phyloP scores from a whole-genome alignment of 2,888 invertebrate genomes.

The Volucella zonaria region DNA sequence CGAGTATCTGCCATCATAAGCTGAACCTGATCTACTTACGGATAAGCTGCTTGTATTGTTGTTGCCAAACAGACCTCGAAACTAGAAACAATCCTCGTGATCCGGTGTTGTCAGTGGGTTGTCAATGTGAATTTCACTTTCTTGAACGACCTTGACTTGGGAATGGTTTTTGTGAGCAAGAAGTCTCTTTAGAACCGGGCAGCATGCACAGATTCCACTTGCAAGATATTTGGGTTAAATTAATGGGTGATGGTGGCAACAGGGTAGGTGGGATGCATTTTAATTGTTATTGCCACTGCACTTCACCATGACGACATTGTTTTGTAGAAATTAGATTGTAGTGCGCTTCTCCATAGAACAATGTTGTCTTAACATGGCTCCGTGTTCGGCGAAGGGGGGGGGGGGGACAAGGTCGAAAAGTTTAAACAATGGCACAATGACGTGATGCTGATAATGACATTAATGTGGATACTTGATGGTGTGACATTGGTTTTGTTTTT shows the following conservation, averaged over 20 bases:
- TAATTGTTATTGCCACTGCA: conserved; percentile 45
- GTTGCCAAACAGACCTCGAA: conserved; percentile 26
- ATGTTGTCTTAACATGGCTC: no score
- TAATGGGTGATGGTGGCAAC: background rate
- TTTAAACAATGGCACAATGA: background rate
- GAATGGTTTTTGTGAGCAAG: background rate
- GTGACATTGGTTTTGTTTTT: no score
- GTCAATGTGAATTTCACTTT: conserved; percentile 34
- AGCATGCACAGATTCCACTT: conserved; percentile 12
- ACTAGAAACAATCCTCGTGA: conserved; percentile 58
- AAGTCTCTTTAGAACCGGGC: background rate
- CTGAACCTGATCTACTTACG: conserved; percentile 59
- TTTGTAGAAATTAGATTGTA: conserved; percentile 5
- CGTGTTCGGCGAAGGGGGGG: no score
- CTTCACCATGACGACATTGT: conserved; percentile 4
- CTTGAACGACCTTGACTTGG: conserved; percentile 41
- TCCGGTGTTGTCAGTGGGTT: conserved; percentile 18
- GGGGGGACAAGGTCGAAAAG: background rate
- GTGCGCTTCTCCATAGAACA: no score
- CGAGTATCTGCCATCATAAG: conserved; percentile 14
- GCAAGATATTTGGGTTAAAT: conserved; percentile 36
- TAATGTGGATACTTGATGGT: background rate
- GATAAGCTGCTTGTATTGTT: conserved; percentile 17
- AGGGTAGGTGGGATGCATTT: conserved; percentile 7
- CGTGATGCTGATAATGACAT: background rate